Conservation (phyloP, 1,140 invertebrate genomes). For the Scaptomyza montana region DNA sequence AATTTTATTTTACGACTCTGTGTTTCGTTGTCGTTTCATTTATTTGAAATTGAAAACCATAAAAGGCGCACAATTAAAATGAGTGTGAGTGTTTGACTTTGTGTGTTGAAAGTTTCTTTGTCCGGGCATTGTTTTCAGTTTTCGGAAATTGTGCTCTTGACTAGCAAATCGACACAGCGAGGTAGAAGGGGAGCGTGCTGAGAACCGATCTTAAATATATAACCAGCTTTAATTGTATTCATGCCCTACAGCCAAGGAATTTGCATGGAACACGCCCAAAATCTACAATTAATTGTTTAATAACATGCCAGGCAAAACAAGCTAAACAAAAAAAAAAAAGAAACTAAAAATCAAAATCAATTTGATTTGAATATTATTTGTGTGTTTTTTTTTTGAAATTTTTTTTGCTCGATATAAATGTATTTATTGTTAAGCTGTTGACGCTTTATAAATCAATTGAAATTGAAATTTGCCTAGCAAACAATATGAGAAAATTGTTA, state of each 20-base stretch:
- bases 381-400: background rate
- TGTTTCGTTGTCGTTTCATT: conserved; percentile 75
- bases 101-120: conserved; percentile 60
- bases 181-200: conserved; percentile 5
- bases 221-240: conserved; percentile 13
- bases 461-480: conserved; percentile 63
- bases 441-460: conserved; percentile 78
- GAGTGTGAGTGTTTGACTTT: conserved; percentile 32
- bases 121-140: conserved; percentile 39
- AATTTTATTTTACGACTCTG: conserved; percentile 77
- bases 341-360: conserved; percentile 15
- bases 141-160: conserved; percentile 60
- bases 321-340: conserved; percentile 2
- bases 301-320: conserved; percentile 47
- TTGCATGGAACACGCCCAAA: conserved; percentile 60
- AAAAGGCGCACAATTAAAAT: conserved; percentile 79
- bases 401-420: conserved; percentile 13
- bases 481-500: conserved; percentile 57
- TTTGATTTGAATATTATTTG: conserved; percentile 26
- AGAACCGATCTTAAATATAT: conserved; percentile 21
- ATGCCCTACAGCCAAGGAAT: conserved; percentile 41
- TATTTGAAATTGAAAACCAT: conserved; percentile 81
- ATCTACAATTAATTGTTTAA: conserved; percentile 69
- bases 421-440: conserved; percentile 64
- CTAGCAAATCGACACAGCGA: conserved; percentile 4